A percentile compares a stretch with the other conserved stretches of the same genome.
Conservation (phyloP, 2,797 vertebrate species). For the Enteromius afrohamiltoni region DNA sequence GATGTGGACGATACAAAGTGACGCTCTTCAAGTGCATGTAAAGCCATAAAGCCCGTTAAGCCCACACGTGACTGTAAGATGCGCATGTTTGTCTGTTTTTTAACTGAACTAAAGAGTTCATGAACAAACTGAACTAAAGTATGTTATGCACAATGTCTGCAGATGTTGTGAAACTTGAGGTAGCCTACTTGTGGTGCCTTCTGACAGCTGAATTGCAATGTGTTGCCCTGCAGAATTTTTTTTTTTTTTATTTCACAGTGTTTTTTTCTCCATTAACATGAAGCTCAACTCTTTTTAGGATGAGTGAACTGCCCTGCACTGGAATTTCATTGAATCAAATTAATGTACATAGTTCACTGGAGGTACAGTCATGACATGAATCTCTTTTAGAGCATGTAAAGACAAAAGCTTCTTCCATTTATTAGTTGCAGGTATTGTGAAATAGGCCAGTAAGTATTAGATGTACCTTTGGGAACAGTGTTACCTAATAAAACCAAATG, state of each 20-base stretch:
- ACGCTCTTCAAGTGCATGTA: background rate
- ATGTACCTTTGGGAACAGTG: background rate
- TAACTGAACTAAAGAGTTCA: background rate
- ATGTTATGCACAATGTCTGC: background rate
- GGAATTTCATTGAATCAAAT: constrained; percentile 34
- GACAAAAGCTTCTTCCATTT: constrained; percentile 18
- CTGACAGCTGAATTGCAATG: constrained; percentile 19
- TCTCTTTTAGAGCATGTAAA: constrained; percentile 21
- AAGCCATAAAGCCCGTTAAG: background rate
- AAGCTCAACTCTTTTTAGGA: background rate
- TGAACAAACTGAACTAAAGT: background rate
- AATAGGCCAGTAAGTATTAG: background rate
- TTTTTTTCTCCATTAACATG: constrained; percentile 7
- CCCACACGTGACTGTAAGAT: background rate
- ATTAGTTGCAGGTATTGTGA: constrained; percentile 36
- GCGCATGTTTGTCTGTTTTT: background rate
- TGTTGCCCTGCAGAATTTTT: background rate
- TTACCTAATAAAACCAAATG: background rate
- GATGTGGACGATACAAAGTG: background rate
- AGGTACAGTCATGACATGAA: background rate
- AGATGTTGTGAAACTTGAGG: constrained; percentile 19
- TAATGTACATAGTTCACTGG: constrained; percentile 19
- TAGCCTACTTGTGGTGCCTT: background rate
- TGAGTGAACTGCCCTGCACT: constrained; percentile 18
- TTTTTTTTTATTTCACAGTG: too few relatives aligned